Conservation (phyloP, 1,140 invertebrate species). For the Euura lappo region DNA sequence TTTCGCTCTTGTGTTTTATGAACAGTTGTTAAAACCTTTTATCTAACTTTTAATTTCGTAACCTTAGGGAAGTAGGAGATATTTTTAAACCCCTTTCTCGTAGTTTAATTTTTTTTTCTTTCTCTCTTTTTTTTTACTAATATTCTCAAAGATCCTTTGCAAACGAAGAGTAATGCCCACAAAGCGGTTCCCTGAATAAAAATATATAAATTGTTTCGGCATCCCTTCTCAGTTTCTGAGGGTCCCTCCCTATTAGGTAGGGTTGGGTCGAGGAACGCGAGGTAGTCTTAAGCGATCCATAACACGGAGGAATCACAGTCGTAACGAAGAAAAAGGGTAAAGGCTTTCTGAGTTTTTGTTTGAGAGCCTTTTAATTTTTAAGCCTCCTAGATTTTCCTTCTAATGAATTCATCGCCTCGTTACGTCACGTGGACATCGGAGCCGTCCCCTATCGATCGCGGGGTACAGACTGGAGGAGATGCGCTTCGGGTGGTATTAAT, state of each 20-base stretch:
- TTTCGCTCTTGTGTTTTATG: background rate
- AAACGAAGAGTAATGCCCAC: conserved; percentile 11
- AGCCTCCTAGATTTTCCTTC: conserved; percentile 39
- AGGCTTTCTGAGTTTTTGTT: conserved; percentile 36
- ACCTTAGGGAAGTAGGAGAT: background rate
- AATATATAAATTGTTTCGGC: conserved; percentile 10
- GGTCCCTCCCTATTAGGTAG: background rate
- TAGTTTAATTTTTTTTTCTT: background rate
- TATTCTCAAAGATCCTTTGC: conserved; percentile 4
- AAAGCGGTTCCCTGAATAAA: background rate
- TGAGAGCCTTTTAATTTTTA: conserved; percentile 57
- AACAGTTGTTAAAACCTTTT: background rate
- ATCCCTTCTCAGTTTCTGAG: conserved; percentile 9
- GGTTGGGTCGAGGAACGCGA: background rate
- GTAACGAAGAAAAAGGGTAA: conserved; percentile 36
- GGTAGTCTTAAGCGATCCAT: background rate
- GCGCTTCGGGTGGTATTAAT: conserved; percentile 30
- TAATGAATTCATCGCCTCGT: conserved; percentile 51
- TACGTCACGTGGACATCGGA: conserved; percentile 34
- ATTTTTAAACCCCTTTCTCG: background rate
- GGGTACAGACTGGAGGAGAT: conserved; percentile 33
- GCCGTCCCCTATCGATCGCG: conserved; percentile 43
- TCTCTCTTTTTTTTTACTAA: background rate
- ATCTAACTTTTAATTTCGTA: background rate
- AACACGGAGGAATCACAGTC: conserved; percentile 30